Evolutionary conservation across 35 echinoderm and acorn worm genomes (phyloP), one percentile per base, ranked within the genome.

Genomic region (Holothuria glaberrima): DNA sequence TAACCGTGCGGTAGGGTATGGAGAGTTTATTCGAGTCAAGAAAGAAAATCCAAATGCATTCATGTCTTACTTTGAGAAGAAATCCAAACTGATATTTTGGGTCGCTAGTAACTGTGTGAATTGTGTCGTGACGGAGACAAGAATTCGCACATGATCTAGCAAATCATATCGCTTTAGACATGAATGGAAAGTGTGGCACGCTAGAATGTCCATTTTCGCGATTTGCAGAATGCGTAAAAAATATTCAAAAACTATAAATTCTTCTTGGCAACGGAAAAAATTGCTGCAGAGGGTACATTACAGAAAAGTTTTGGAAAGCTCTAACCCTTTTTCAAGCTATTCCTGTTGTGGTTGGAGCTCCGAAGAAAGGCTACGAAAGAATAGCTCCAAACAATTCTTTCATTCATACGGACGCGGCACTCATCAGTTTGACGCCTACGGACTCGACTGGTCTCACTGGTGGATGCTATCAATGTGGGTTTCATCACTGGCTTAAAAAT

Each of bases 221-320:
- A n/a, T n/a, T n/a, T n/a, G n/a, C n/a, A n/a, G n/a, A n/a, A n/a
- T n/a, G n/a, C n/a, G n/a, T n/a, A n/a, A n/a, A n/a, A n/a, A n/a
- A n/a, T n/a, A n/a, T 32, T 72, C 29, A 72, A 72, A 72, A 60
- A n/a, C 17, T 72, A 72, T 27, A 27, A 72, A 72, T 27, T 72
- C 29, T 16, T 72, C 22, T 18, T 61, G 1, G 30, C 22, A 72
- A n/a, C 29, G 14, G 69, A 72, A 27, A 72, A 61, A 14, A 14
- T 61, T 72, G 69, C 30, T 72, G 69, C 22, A 1, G 3, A 1
- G 22, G 69, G 1, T 72, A n/a, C 22, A 72, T 72, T 32, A 32
- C 30, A 30, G 22, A 27, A 3, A 72, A 72, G 30, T 72, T 72
- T 32, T 72, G 69, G 69, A 72, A 72, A 16, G 69, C 1, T 0